Conservation (phyloP, 2,797 vertebrate species). For the Crenichthys baileyi region DNA sequence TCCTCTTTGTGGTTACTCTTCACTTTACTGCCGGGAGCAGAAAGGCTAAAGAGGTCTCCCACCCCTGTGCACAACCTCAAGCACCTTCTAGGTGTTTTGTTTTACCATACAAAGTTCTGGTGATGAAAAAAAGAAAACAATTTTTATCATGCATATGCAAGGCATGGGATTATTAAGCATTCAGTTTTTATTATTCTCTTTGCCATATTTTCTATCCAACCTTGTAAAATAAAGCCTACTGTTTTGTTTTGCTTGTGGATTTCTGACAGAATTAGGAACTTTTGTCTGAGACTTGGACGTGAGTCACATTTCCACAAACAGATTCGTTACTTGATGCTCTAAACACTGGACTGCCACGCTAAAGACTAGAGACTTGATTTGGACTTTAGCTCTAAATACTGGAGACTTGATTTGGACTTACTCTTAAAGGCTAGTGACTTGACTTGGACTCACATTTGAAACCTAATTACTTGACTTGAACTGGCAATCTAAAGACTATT, state of each 20-base stretch:
- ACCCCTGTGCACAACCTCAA: slow-evolving; percentile 25
- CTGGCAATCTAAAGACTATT: no score
- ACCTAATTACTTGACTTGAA: no score
- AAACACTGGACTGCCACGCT: background rate
- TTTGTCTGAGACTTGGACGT: no score
- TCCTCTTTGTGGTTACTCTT: slow-evolving; percentile 60
- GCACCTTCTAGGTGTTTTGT: slow-evolving; percentile 17
- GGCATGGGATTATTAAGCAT: background rate
- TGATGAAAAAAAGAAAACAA: background rate
- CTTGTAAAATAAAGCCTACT: background rate
- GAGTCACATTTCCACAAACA: no score
- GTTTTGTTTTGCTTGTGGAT: background rate
- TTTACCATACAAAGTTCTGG: background rate
- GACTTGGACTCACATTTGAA: background rate
- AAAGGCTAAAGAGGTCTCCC: slow-evolving; percentile 58
- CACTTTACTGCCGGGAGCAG: slow-evolving; percentile 57
- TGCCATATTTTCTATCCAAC: background rate
- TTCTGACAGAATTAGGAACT: no score
- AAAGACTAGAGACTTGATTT: background rate
- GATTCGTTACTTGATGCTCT: background rate
- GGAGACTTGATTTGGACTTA: background rate
- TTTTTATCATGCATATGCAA: background rate
- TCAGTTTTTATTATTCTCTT: background rate
- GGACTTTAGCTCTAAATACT: background rate
- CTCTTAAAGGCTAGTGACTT: background rate